Conservation (phyloP, 2,113 vertebrate genomes). For the Lophura nycthemera region DNA sequence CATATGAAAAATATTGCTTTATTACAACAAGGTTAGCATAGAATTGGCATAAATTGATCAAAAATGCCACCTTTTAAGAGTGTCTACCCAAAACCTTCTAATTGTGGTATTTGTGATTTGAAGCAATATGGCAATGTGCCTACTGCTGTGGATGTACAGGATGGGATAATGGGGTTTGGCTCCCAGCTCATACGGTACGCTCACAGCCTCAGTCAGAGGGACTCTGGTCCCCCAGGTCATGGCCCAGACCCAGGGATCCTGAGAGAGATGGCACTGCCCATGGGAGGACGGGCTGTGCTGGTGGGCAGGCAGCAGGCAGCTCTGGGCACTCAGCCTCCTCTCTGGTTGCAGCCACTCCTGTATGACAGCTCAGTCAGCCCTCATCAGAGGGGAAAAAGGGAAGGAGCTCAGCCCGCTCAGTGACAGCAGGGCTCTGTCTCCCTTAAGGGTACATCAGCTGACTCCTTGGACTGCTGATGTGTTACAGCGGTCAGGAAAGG, state of each 20-base stretch:
- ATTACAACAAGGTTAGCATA: neutral
- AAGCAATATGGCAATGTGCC: accelerated
- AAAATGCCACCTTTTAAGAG: neutral
- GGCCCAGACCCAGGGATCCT: neutral
- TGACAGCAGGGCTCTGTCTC: neutral
- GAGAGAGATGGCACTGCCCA: neutral
- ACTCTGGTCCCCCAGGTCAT: neutral
- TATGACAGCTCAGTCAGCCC: neutral
- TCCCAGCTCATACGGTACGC: neutral
- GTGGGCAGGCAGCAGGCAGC: neutral
- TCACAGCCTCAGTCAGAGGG: neutral
- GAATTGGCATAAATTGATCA: neutral
- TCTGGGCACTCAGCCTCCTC: neutral
- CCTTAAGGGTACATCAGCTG: neutral
- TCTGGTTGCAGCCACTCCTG: neutral
- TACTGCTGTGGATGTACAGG: neutral
- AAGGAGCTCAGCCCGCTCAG: neutral
- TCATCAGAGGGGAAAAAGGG: neutral
- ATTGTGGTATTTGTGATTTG: neutral
- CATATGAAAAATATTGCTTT: neutral
- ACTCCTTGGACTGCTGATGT: neutral
- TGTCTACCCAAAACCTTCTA: neutral
- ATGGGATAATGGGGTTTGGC: neutral
- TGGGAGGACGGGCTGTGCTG: neutral
- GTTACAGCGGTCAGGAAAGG: neutral